Base-by-base conservation (phyloP, 2,888 invertebrate genomes). In the Tuberolachnus salignus region DNA sequence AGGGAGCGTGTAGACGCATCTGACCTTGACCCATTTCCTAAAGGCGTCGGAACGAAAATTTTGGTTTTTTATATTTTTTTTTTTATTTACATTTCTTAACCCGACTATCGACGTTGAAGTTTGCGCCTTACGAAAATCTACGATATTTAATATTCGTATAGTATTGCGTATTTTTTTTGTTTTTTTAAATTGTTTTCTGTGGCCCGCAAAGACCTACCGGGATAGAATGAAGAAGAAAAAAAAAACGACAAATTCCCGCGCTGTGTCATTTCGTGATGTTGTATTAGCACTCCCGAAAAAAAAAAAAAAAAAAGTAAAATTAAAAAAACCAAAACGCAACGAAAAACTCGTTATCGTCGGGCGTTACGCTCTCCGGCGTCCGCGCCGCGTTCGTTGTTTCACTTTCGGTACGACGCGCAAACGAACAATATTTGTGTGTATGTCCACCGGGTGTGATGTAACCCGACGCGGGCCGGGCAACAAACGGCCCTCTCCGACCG, bases 1-100 rank as follows among this genome's bases (percentile, higher is more conserved):
- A 23, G 34, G 63, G 46, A 64, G 19, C 26, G 46, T 16, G 57
- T 14, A 14, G 19, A 23, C 66, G 49, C 21, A 2, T 61, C 78
- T 78, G 78, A 78, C 78, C 78, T 78, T 78, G 78, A 78, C 78
- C 78, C 78, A 78, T 69, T 69, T 78, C 57, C 1, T 16, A 26
- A 14, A 4, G 34, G 6, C 34, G 16, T 55, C 21, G 55, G 46
- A 23, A 34, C 34, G 34, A 34, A 34, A 4, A 34, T 34, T 34
- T 6, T 3, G 34, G 34, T 34, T 3, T 34, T 34, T 34, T 34
- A 13, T 19, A 53, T 34, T 21, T 53, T 69, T 64, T 63, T 63
- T 67, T 26, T 14, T 67, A 11, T 23, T 51, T 13, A 3, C 44
- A n/a, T 70, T 23, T 4, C 13, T n/a, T 14, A 61, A 59, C 46